Conservation (phyloP, 35 echinoderm and acorn worm species). For the Amphiura filiformis region DNA sequence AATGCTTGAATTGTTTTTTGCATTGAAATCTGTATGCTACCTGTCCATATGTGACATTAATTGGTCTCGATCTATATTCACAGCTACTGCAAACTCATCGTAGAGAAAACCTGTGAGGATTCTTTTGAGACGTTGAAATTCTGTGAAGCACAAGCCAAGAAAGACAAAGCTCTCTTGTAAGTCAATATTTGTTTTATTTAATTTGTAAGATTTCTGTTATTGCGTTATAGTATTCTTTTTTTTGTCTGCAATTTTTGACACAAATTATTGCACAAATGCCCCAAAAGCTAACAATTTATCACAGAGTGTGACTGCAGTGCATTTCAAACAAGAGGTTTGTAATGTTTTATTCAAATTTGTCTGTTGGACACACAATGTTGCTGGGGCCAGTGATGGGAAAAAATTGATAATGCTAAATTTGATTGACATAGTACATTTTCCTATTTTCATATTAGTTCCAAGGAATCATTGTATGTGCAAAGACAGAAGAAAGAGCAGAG, state of each 20-base stretch:
- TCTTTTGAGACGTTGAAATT: conserved; percentile 72
- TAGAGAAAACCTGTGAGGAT: conserved; percentile 82
- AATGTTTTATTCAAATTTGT: no score
- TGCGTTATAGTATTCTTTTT: not conserved
- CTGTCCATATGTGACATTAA: not conserved
- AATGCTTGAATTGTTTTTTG: no score
- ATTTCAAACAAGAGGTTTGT: not conserved
- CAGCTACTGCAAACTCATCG: conserved; percentile 88
- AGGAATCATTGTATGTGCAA: conserved; percentile 88
- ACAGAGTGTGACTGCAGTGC: not conserved
- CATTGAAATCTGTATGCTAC: no score
- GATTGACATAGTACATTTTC: not conserved
- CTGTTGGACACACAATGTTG: no score
- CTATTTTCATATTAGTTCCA: conserved; percentile 59
- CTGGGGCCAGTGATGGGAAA: no score
- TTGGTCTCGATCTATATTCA: not conserved
- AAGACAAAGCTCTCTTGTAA: conserved; percentile 97
- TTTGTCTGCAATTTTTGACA: not conserved
- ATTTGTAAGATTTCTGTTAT: not conserved
- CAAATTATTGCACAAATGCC: not conserved
- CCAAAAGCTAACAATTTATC: not conserved
- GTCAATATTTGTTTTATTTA: not conserved
- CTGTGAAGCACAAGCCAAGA: conserved; percentile 87
- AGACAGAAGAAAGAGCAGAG: conserved; percentile 96
- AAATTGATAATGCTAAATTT: no score